Evolutionary conservation across 1,140 invertebrate genomes (phyloP), one percentile per base, ranked within the genome.

Genomic region (Andrena cerasifolii): DNA sequence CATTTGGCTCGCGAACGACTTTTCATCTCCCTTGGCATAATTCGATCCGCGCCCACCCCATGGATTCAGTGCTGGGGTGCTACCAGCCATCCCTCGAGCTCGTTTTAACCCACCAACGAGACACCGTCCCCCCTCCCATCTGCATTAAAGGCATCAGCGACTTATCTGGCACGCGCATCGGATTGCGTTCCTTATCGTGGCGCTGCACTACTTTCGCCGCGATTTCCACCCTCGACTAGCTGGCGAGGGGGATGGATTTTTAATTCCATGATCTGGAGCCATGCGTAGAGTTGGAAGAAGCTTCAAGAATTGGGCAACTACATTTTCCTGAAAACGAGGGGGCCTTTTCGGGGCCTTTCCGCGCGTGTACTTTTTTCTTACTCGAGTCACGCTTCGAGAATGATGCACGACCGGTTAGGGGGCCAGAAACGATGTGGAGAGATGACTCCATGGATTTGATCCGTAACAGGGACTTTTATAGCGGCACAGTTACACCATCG

Each of bases 161-260:
- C 91, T 93, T 93, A 93, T 93, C 92, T 93, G 91, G 91, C 92
- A 93, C 92, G 92, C 92, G 92, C 91, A 93, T 93, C 92, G 91
- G 91, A 93, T 93, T 92, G 90, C 90, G 90, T 91, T 88, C 86
- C 92, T 93, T 93, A 93, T 93, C 92, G 89, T 84, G 66, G 63
- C 76, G 85, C 83, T 91, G 89, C 91, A 90, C 89, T 91, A 91
- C 92, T 92, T 92, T 93, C 90, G 88, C 87, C 84, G 80, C 62
- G 66, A 85, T 84, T n/a, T n/a, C 82, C 53, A 31, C 36, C 73
- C 73, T 47, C 66, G 40, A 31, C 31, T 24, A 54, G 62, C 58
- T 47, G 43, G 31, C n/a, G 12, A 54, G 28, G 65, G 75, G 63
- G 80, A 12, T 14, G 33, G 31, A 33, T 31, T 59, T 59, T 36